Base-by-base conservation (phyloP, 2,888 invertebrate genomes). In the Lymantria dispar region DNA sequence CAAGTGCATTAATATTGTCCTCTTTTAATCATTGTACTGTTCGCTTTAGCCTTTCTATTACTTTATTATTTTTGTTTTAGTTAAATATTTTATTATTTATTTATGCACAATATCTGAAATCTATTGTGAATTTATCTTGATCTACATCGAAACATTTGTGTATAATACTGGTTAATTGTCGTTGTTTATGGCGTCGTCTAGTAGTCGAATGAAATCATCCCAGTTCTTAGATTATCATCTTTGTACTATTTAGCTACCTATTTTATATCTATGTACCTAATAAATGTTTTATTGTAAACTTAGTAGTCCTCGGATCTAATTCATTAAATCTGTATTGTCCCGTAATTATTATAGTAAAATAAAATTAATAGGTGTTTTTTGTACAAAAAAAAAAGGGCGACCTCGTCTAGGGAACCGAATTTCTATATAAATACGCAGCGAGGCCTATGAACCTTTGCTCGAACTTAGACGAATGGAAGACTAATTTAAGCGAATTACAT, bases 71-170 rank as follows among this genome's bases (percentile, higher is more conserved):
- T 85, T 91, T 90, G 90, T 91, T 91, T 90, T 88, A 87, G 82
- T 89, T 90, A 54, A 82, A 90, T 90, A 89, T 91, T 91, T 89
- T 91, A 90, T 91, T 90, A 91, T 91, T 91, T 91, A 91, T 91
- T 90, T 89, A 81, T 84, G 85, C 74, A 81, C 73, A 80, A 72
- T 74, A 72, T 71, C 72, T 81, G 73, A 78, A 80, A 76, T 78
- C 65, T 80, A 75, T 77, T 67, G 72, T 76, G 73, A 78, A 76
- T 64, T 33, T 72, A n/a, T 70, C 72, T 80, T 75, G 72, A 64
- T 80, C 76, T 81, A 78, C 80, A 83, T 83, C 80, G 82, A 83
- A 85, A 63, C 74, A 74, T 74, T 71, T 68, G 57, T 70, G 70
- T 75, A 76, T 72, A 74, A 75, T 58, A 74, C 33, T 33, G 63